These are phyloP conservation scores for Passer montanus DNA, from an alignment of 2,113 vertebrate species.

Conservation along the genomic window DNA sequence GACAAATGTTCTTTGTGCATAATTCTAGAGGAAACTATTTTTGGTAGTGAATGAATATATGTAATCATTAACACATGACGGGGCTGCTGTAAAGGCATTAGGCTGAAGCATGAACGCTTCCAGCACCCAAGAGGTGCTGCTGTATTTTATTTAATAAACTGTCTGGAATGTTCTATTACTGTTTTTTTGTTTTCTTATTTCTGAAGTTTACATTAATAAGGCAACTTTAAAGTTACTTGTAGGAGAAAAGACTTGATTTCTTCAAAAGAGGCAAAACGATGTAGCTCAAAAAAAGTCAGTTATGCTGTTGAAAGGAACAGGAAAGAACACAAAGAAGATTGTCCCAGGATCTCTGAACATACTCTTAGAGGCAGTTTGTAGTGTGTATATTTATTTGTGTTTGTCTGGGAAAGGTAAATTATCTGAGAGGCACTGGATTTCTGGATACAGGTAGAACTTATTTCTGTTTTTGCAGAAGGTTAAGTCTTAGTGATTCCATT, in stretches of 20 bases:
- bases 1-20: constrained; percentile 68
- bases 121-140: constrained; percentile 37
- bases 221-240: not conserved
- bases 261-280: not conserved
- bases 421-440: not conserved
- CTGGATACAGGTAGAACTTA: not conserved
- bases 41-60: constrained; percentile 60
- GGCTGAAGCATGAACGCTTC: constrained; percentile 19
- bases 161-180: not conserved
- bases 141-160: constrained; percentile 18
- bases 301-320: not conserved
- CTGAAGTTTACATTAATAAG: not conserved
- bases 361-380: not conserved
- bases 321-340: not conserved
- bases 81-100: not conserved
- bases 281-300: not conserved
- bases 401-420: not conserved
- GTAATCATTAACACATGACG: constrained; percentile 63
- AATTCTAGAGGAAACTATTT: constrained; percentile 64
- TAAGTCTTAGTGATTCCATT: not conserved
- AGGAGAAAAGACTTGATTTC: not conserved
- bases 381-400: not conserved
- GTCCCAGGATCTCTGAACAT: not conserved
- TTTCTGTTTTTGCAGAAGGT: not conserved
- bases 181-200: not conserved